phyloP scores from a whole-genome alignment of 2,888 invertebrate genomes.

The Cephus rjabovi region DNA sequence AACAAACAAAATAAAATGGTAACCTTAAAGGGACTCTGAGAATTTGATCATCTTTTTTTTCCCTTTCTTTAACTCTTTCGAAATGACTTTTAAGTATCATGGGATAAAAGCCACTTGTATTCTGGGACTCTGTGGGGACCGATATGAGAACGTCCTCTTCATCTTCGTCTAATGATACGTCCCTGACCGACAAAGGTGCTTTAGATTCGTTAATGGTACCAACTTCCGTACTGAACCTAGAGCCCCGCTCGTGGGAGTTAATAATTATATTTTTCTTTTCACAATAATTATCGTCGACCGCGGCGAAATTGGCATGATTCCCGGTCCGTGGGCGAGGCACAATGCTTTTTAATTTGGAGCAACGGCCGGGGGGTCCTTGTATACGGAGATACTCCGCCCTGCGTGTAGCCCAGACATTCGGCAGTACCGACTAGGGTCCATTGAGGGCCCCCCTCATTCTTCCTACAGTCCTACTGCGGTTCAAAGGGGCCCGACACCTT shows the following conservation, averaged over 20 bases:
- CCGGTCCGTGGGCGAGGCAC: constrained; percentile 9
- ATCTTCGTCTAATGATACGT: constrained; percentile 14
- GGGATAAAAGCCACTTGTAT: background rate
- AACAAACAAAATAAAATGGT: background rate
- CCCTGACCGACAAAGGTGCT: constrained; percentile 9
- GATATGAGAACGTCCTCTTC: background rate
- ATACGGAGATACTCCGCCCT: background rate
- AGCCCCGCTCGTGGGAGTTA: background rate
- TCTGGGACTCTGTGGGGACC: background rate
- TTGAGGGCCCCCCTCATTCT: background rate
- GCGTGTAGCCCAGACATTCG: background rate
- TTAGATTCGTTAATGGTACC: constrained; percentile 9
- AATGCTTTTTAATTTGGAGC: constrained; percentile 21
- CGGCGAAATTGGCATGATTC: constrained; percentile 19
- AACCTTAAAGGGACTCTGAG: too few relatives aligned
- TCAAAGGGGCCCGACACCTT: constrained; percentile 18
- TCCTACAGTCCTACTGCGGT: background rate
- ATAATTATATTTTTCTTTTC: constrained; percentile 11
- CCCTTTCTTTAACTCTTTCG: background rate
- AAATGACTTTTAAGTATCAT: background rate
- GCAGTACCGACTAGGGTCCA: background rate
- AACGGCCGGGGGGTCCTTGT: constrained; percentile 13
- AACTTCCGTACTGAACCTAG: constrained; percentile 12
- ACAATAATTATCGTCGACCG: constrained; percentile 16
- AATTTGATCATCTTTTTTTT: too few relatives aligned